These are phyloP conservation scores for Propithecus coquereli DNA, from an alignment of 2,113 vertebrate genomes.

Conservation along the genomic window DNA sequence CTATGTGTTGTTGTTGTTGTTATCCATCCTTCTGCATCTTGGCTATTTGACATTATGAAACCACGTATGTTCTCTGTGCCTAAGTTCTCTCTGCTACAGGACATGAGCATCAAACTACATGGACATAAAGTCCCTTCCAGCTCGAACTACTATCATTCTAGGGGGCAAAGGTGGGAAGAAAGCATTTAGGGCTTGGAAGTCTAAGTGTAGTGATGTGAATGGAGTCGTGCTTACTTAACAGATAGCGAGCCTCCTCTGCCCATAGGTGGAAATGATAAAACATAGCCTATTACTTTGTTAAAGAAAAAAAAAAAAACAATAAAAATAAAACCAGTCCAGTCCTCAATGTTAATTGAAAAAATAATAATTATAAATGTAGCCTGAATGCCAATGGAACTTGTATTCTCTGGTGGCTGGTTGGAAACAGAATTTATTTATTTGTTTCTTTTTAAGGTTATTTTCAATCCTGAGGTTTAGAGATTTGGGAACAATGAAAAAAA, in stretches of 20 bases:
- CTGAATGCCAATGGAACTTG: accelerated
- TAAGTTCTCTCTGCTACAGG: not conserved
- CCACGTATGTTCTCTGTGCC: not conserved
- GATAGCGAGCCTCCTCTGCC: accelerated
- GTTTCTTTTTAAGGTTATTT: not conserved
- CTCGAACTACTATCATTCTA: not conserved
- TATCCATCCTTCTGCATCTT: not conserved
- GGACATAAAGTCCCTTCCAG: not conserved
- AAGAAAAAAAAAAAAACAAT: no score
- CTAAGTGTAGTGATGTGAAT: not conserved
- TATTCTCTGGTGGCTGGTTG: not conserved
- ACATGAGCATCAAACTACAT: accelerated
- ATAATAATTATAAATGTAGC: no score
- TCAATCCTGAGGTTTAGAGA: not conserved
- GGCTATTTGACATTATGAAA: not conserved
- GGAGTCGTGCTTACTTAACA: accelerated
- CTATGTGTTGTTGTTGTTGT: not conserved
- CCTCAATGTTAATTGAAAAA: no score
- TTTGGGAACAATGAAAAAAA: not conserved
- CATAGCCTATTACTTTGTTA: no score
- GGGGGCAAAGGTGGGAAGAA: not conserved
- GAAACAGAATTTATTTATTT: not conserved
- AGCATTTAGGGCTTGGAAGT: accelerated
- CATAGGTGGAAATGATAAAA: not conserved
- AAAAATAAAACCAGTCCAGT: no score